These are phyloP conservation scores for Chloroceryle amazona DNA, from an alignment of 2,797 vertebrate species.

Conservation along the genomic window DNA sequence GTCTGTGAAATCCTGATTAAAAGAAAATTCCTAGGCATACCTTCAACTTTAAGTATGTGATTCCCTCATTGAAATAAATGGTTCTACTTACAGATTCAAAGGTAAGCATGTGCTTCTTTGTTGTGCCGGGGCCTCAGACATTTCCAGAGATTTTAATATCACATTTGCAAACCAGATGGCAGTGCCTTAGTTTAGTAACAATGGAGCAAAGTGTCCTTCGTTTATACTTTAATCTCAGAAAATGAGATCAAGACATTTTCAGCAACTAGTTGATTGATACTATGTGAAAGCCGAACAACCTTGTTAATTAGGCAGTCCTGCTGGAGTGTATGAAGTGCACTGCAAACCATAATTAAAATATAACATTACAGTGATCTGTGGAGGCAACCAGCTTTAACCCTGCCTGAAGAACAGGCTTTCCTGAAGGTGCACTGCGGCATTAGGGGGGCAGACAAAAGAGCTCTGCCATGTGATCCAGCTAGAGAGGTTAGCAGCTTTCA, in stretches of 20 bases:
- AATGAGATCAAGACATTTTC: constrained; percentile 78
- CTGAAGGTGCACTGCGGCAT: constrained; percentile 44
- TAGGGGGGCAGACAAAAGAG: constrained; percentile 65
- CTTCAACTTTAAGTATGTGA: background rate
- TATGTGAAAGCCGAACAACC: constrained; percentile 76
- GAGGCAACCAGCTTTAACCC: constrained; percentile 31
- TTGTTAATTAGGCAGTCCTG: constrained; percentile 65
- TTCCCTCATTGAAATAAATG: background rate
- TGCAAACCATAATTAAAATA: constrained; percentile 64
- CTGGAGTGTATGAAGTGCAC: constrained; percentile 41
- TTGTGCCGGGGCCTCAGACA: background rate
- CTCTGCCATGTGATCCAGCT: constrained; percentile 81
- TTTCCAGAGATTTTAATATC: constrained; percentile 66
- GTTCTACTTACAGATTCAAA: background rate
- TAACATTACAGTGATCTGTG: constrained; percentile 50
- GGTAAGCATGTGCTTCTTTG: constrained; percentile 40
- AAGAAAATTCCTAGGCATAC: background rate
- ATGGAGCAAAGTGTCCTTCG: constrained; percentile 74
- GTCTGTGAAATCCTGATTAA: background rate
- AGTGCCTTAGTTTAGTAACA: constrained; percentile 72
- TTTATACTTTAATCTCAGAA: constrained; percentile 78
- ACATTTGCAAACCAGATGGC: constrained; percentile 81
- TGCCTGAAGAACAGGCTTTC: constrained; percentile 20
- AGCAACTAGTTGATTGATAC: constrained; percentile 72
- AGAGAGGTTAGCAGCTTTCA: constrained; percentile 84